Conservation (phyloP, 2,888 invertebrate species). For the Zygothrica quintamaculata region DNA sequence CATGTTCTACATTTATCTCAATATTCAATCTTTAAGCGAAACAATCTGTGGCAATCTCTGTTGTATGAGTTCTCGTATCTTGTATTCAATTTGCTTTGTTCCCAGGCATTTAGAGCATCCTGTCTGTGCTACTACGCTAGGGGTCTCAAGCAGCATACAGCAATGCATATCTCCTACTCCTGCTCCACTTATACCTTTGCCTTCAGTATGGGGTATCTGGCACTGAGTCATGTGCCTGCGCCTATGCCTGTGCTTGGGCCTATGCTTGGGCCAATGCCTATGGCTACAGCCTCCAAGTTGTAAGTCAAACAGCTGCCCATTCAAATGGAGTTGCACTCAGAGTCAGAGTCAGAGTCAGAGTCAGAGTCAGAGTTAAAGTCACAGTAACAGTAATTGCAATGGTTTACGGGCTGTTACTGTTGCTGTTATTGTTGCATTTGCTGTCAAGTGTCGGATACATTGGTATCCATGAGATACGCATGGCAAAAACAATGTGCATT, state of each 20-base stretch:
- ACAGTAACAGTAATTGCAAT: slow-evolving; percentile 28
- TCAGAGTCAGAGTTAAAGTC: background rate
- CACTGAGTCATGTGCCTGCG: slow-evolving; percentile 52
- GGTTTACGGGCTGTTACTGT: slow-evolving; percentile 28
- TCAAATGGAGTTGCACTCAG: slow-evolving; percentile 25
- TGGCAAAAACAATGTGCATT: slow-evolving; percentile 52
- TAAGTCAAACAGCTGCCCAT: slow-evolving; percentile 23
- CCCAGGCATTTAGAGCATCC: slow-evolving; percentile 58
- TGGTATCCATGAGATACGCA: slow-evolving; percentile 32
- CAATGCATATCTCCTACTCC: background rate
- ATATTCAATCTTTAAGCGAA: background rate
- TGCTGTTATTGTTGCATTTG: slow-evolving; percentile 28
- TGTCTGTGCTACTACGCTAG: too few species aligned
- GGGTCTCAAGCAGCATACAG: background rate
- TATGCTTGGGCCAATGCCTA: too few species aligned
- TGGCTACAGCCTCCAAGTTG: slow-evolving; percentile 28
- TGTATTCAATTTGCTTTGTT: slow-evolving; percentile 50
- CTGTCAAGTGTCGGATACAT: slow-evolving; percentile 21
- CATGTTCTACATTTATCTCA: too few species aligned
- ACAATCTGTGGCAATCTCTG: slow-evolving; percentile 12
- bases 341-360: background rate
- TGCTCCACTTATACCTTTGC: background rate
- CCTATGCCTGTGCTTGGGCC: too few species aligned
- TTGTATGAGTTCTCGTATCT: background rate
- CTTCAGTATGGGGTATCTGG: background rate